Evolutionary conservation across 2,888 invertebrate species (phyloP).

Genomic region (Elegia similella): DNA sequence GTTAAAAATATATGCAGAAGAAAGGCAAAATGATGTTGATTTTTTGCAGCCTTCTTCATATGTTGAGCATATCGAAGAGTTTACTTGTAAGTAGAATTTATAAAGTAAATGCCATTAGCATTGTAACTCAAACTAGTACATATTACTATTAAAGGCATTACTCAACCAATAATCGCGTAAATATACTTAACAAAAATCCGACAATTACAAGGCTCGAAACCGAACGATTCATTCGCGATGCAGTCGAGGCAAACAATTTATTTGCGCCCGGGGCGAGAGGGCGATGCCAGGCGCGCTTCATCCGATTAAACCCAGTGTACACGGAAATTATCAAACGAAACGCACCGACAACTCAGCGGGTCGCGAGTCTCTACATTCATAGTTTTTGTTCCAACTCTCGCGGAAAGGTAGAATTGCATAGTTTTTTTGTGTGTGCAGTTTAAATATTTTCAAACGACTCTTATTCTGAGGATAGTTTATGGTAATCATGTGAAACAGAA

Average conservation of each 20-base stretch:
- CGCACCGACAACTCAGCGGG: conserved; percentile 72
- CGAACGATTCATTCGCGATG: conserved; percentile 38
- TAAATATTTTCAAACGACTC: conserved; percentile 55
- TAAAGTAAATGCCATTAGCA: no score
- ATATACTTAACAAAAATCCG: not conserved
- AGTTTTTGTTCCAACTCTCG: conserved; percentile 74
- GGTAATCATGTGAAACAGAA: conserved; percentile 21
- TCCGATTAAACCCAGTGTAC: conserved; percentile 78
- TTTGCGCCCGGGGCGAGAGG: conserved; percentile 44
- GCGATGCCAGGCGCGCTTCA: conserved; percentile 46
- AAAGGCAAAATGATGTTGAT: no score
- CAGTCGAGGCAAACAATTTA: conserved; percentile 66
- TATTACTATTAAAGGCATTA: no score
- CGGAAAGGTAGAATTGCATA: conserved; percentile 52
- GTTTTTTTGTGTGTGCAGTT: conserved; percentile 48
- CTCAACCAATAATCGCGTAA: no score
- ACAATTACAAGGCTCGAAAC: conserved; percentile 11
- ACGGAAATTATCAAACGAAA: conserved; percentile 79
- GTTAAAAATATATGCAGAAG: no score
- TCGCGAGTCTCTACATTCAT: conserved; percentile 73
- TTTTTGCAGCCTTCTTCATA: no score
- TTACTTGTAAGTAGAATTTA: no score
- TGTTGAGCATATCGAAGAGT: no score
- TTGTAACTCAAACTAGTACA: no score
- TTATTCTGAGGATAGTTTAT: conserved; percentile 45